Evolutionary conservation across 2,113 vertebrate species (phyloP), one percentile per base, ranked within the genome.

Genomic region (Hystrix cristata): DNA sequence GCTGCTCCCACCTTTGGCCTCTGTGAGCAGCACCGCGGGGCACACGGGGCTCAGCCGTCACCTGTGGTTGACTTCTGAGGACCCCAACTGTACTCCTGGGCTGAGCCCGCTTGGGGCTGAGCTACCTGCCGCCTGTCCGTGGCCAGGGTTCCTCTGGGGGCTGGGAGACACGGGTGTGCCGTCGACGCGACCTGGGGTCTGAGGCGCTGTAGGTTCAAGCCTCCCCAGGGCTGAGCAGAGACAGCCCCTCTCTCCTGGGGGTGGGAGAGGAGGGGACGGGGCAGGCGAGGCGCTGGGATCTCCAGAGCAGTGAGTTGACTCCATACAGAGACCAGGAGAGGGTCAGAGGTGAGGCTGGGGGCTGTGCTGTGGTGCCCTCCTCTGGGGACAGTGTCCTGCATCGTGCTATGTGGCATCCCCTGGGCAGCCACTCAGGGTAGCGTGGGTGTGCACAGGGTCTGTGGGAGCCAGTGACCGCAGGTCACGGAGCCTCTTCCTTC

Each of bases 391-490:
- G 51, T 15, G 10, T 72, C 64, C n/a, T 21, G 8, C 10, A 4
- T 59, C 1, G 2, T 14, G 8, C 25, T 0, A 29, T 4, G 15
- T 8, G 82, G 43, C 29, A 43, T 1, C 21, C 31, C 25, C 0
- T 7, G 27, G 53, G 76, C 6, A 1, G 3, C 38, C 4, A 0
- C 51, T 55, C 57, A 11, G 57, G 11, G 29, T 0, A 0, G 38
- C 46, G 25, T 2, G 0, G 4, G 46, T 27, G 46, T 53, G 15
- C 59, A 16, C 21, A 13, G 29, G 2, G 0, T 0, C 23, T 7
- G 3, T 1, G 23, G 51, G 21, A 62, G 19, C 38, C 0, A 1
- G 31, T 16, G 8, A 51, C 57, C 59, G 7, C 38, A 1, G 12
- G n/a, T 72, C 82, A 65, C 0, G 11, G 38, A 14, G 21, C 31